Evolutionary conservation across 2,888 invertebrate genomes (phyloP), one percentile per base, ranked within the genome.

Genomic region (Leucophenga montana): DNA sequence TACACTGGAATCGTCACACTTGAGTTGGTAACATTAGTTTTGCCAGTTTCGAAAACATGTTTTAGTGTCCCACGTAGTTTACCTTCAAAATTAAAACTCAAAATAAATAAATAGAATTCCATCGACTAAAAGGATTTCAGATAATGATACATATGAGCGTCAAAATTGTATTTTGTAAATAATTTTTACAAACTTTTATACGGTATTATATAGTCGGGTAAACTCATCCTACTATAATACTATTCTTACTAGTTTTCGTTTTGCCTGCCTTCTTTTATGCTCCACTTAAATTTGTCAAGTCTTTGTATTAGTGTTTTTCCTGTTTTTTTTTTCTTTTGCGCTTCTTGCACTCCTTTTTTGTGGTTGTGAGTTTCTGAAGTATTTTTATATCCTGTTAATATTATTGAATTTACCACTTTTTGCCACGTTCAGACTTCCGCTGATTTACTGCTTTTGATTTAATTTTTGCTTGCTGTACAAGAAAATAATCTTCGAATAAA

Each of bases 341-440:
- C 6, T 16, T 33, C n/a, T 11, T 53, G 16, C 27, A 33, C 14
- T 48, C 56, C 13, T 31, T 27, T 18, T 18, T 20, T 62, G 20
- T 27, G 6, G 44, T 18, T 62, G 22, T 64, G 20, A 22, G 13
- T 39, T 59, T 33, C 33, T 59, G 56, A 20, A 22, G 4, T 1
- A 5, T 22, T 27, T 20, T 66, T 56, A 56, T 66, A 39, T 33
- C 33, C 31, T 66, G 53, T 54, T 33, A 54, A 50, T 53, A 27
- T 11, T 56, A 59, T 18, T 14, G 48, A 46, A 22, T 59, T 57
- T 57, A 16, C 31, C 59, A 31, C 22, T 39, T n/a, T 13, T 33
- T 46, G 27, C 22, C 27, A 48, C 64, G 66, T 66, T 11, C 31
- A 44, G 13, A 64, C 22, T 64, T 64, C 62, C 62, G 62, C 46